Evolutionary conservation across 2,113 vertebrate species (phyloP).

Genomic region (Heptranchias perlo): DNA sequence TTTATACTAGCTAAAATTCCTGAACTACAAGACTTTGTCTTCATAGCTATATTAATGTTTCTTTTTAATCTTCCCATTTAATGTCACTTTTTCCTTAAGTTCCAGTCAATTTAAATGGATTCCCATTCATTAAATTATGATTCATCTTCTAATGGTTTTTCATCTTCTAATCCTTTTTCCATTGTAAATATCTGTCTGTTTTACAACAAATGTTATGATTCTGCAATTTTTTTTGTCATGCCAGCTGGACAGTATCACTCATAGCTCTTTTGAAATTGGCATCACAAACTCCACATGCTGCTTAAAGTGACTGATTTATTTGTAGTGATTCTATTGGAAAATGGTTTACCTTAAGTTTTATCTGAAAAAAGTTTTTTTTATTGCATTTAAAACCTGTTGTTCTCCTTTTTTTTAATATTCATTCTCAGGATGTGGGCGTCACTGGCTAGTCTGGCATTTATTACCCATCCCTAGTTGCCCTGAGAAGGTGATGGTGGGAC

Average conservation of each 20-base stretch:
- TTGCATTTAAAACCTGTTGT: background rate
- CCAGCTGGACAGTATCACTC: background rate
- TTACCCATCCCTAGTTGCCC: background rate
- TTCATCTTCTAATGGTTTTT: background rate
- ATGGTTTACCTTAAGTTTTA: background rate
- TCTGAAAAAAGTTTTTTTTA: background rate
- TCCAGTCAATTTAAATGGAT: background rate
- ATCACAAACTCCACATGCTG: background rate
- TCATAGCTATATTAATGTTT: background rate
- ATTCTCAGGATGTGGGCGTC: background rate
- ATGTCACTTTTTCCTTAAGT: background rate
- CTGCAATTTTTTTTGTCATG: background rate
- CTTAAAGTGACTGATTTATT: background rate
- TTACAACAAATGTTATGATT: background rate
- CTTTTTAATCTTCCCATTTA: background rate
- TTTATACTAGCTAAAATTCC: background rate
- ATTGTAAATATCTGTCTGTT: background rate
- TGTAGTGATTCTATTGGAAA: background rate
- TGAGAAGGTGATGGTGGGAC: background rate
- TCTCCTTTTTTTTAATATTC: background rate
- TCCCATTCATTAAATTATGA: background rate
- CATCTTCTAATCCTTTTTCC: background rate
- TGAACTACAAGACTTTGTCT: background rate
- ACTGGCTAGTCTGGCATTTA: background rate
- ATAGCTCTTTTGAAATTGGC: background rate